Percentiles rank a stretch among this genome's conserved stretches.
Evolutionary conservation across 1,140 invertebrate species (phyloP).

Genomic region (Aphis craccivora): DNA sequence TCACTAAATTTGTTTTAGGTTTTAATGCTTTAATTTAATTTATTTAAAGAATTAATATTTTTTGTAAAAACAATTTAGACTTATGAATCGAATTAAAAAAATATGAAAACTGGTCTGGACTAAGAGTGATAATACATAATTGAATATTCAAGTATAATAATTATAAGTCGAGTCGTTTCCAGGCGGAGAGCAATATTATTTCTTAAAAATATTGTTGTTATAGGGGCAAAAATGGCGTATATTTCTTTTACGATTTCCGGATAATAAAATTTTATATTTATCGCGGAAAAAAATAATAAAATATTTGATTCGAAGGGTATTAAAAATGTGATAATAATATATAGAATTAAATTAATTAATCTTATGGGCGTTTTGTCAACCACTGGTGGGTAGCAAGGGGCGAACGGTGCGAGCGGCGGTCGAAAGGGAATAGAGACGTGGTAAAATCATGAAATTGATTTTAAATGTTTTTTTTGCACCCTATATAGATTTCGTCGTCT

Average conservation of each 20-base stretch:
- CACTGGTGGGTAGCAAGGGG: not conserved
- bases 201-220: not conserved
- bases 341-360: not conserved
- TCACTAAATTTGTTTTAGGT: not conserved
- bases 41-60: not conserved
- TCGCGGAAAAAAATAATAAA: not conserved
- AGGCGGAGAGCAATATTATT: not conserved
- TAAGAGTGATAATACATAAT: not conserved
- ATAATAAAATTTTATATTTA: not conserved
- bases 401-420: too few species aligned
- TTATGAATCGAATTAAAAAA: conserved; percentile 28
- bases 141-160: conserved; percentile 8
- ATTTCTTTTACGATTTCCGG: not conserved
- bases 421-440: not conserved
- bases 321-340: not conserved
- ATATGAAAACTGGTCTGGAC: not conserved
- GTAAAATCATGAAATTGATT: not conserved
- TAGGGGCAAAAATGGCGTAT: not conserved
- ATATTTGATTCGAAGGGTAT: not conserved
- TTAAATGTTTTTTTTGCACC: conserved; percentile 18
- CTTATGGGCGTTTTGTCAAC: not conserved
- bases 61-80: not conserved
- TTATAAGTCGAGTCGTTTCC: not conserved
- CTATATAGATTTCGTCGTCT: not conserved
- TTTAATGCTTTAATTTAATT: not conserved